Conservation (phyloP, 92 coral and sea anemone genomes). For the Virgularia gustaviana region DNA sequence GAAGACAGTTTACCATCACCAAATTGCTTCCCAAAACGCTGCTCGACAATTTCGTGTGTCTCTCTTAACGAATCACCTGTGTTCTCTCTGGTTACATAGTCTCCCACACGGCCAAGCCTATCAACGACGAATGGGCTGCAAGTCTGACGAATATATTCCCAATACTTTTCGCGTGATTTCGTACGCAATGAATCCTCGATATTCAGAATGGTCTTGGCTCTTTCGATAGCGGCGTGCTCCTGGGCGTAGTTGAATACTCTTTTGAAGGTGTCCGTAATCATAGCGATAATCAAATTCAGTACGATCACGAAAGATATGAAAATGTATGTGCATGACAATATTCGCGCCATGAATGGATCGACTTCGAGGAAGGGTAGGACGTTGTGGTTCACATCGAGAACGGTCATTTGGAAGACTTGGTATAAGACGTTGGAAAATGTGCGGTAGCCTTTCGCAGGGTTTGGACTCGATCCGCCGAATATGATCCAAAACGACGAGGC, state of each 20-base stretch:
- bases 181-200: constrained; percentile 67
- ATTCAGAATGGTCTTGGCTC: constrained; percentile 74
- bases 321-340: constrained; percentile 84
- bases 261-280: constrained; percentile 94
- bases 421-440: constrained; percentile 63
- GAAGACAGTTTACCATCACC: constrained; percentile 12
- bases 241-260: constrained; percentile 88
- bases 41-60: constrained; percentile 9
- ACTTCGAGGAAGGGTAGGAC: constrained; percentile 60
- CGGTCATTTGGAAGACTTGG: constrained; percentile 88
- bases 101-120: neutral
- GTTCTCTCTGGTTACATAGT: neutral
- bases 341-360: constrained; percentile 82
- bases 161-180: constrained; percentile 58
- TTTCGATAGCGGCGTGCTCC: constrained; percentile 93
- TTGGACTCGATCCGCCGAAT: constrained; percentile 54
- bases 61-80: constrained; percentile 8
- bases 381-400: constrained; percentile 70
- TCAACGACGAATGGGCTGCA: constrained; percentile 58
- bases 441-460: constrained; percentile 67
- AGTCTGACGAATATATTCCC: constrained; percentile 66
- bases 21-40: constrained; percentile 18
- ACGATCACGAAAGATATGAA: constrained; percentile 79
- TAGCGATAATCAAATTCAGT: constrained; percentile 82
- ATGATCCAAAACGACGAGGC: constrained; percentile 97